Evolutionary conservation across 2,113 vertebrate genomes (phyloP).

Genomic region (Erythrocercus mccallii): DNA sequence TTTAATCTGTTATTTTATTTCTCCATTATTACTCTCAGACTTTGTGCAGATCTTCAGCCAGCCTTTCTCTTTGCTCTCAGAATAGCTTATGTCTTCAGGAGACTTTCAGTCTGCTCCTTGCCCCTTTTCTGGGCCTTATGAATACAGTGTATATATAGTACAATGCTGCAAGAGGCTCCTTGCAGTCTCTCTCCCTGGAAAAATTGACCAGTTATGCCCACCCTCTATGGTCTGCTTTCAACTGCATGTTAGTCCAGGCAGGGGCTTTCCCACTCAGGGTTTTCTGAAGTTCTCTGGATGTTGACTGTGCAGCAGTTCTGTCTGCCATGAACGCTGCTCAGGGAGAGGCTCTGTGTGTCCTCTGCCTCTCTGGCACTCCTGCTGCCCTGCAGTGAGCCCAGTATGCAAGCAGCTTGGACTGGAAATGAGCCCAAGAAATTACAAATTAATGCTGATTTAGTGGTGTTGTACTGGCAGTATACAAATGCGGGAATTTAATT

Average conservation of each 20-base stretch:
- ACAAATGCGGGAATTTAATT: neutral
- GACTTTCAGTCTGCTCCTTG: neutral
- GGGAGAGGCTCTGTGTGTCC: neutral
- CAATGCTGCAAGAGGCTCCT: neutral
- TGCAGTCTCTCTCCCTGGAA: neutral
- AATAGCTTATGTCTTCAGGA: neutral
- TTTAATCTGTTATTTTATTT: neutral
- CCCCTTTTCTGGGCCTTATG: neutral
- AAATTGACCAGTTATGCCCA: neutral
- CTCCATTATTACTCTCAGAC: neutral
- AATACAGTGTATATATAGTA: neutral
- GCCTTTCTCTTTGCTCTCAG: neutral
- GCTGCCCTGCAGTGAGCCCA: rapidly evolving
- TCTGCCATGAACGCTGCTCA: rapidly evolving
- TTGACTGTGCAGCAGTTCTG: rapidly evolving
- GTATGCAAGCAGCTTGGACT: neutral
- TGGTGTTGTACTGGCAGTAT: neutral
- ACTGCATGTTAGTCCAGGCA: rapidly evolving
- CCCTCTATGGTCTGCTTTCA: neutral
- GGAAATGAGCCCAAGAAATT: neutral
- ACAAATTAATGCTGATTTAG: neutral
- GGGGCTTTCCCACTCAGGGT: neutral
- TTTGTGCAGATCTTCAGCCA: neutral
- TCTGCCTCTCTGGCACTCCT: neutral
- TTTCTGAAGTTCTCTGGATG: rapidly evolving